A percentile compares a stretch with the other conserved stretches of the same genome.
Evolutionary conservation across 2,113 vertebrate species (phyloP).

Genomic region (Tragelaphus buxtoni): DNA sequence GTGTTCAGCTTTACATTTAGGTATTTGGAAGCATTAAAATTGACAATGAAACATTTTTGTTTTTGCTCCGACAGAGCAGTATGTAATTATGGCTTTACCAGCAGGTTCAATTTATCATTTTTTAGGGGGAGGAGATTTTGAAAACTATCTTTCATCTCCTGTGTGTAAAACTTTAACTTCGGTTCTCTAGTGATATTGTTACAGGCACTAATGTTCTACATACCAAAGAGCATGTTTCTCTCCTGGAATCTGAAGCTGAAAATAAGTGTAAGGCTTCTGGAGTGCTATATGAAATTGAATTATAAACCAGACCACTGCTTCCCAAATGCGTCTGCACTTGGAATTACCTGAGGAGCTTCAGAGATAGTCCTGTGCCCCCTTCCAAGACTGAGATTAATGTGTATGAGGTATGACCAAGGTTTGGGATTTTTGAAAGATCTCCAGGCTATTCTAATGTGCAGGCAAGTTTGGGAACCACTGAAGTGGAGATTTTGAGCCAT

Average conservation of each 20-base stretch:
- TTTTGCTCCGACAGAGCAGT: not conserved
- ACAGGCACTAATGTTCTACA: not conserved
- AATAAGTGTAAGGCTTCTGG: not conserved
- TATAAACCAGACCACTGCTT: not conserved
- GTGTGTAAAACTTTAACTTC: not conserved
- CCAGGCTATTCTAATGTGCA: not conserved
- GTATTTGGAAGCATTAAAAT: not conserved
- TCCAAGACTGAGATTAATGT: not conserved
- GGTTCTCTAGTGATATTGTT: not conserved
- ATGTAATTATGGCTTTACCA: not conserved
- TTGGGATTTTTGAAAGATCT: not conserved
- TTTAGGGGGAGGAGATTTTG: not conserved
- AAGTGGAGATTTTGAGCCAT: not conserved
- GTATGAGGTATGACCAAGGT: not conserved
- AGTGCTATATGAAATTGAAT: not conserved
- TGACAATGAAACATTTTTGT: not conserved
- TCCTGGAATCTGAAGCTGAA: not conserved
- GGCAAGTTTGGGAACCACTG: not conserved
- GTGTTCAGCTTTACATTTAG: not conserved
- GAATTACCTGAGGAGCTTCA: not conserved
- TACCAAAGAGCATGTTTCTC: not conserved
- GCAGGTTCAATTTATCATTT: not conserved
- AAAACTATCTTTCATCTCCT: not conserved
- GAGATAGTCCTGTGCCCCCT: not conserved
- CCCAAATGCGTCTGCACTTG: not conserved